Conservation (phyloP, 2,888 invertebrate species). For the Malthinus flaveolus region DNA sequence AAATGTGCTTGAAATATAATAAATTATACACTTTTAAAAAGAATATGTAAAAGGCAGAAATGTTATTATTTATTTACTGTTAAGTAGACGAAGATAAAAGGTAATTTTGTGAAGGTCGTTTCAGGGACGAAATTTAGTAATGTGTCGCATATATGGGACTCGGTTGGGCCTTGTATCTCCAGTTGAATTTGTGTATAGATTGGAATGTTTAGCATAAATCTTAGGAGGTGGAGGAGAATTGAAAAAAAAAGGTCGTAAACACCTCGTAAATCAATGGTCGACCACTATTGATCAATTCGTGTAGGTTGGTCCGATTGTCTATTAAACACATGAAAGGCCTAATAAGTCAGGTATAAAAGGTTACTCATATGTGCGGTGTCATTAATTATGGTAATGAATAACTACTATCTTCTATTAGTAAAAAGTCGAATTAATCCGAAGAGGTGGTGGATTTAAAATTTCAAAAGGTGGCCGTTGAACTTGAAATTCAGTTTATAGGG, state of each 20-base stretch:
- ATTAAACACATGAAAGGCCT: constrained; percentile 23
- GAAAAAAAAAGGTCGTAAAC: constrained; percentile 35
- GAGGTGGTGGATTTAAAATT: no score
- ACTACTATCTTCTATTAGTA: background rate
- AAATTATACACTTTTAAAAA: background rate
- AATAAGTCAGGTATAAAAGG: constrained; percentile 18
- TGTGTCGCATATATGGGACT: constrained; percentile 12
- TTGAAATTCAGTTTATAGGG: no score
- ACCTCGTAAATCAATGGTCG: constrained; percentile 43
- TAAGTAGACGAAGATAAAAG: constrained; percentile 22
- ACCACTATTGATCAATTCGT: constrained; percentile 40
- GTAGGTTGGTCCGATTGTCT: constrained; percentile 35
- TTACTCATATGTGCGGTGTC: background rate
- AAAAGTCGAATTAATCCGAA: no score
- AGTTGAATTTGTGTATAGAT: constrained; percentile 31
- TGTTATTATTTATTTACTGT: constrained; percentile 15
- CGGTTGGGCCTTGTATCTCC: constrained; percentile 25
- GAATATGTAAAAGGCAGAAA: constrained; percentile 8
- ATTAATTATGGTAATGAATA: background rate
- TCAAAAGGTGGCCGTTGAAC: no score
- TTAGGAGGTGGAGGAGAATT: constrained; percentile 8
- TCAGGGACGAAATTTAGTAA: constrained; percentile 20
- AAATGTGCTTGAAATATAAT: no score
- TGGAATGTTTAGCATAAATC: constrained; percentile 33
- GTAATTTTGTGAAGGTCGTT: constrained; percentile 16